phyloP scores from a whole-genome alignment of 2,888 invertebrate species.

The Athalia circularis region DNA sequence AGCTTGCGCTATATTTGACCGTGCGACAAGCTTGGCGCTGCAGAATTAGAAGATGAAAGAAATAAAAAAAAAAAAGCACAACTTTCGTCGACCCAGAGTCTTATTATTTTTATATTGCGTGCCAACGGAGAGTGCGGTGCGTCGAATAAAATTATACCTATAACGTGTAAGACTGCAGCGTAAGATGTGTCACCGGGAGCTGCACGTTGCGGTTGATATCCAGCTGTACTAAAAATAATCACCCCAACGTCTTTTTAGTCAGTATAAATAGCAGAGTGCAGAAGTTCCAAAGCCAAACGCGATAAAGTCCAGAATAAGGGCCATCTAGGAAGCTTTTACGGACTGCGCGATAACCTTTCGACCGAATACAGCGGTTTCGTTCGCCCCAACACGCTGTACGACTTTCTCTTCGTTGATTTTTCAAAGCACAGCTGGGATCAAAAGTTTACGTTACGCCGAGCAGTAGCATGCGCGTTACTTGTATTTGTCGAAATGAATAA shows the following conservation, averaged over 20 bases:
- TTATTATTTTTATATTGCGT: slow-evolving; percentile 15
- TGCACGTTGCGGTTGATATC: not conserved
- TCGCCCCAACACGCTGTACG: too few species aligned
- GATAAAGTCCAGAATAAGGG: slow-evolving; percentile 25
- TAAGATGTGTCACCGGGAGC: slow-evolving; percentile 28
- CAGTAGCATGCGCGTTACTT: too few species aligned
- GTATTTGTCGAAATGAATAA: too few species aligned
- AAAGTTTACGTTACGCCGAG: too few species aligned
- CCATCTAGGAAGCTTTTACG: not conserved
- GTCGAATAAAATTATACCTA: slow-evolving; percentile 3
- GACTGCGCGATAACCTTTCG: not conserved
- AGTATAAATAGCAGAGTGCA: slow-evolving; percentile 33
- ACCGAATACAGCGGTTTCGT: not conserved
- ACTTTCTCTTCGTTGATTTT: too few species aligned
- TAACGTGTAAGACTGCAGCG: slow-evolving; percentile 14
- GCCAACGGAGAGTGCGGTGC: slow-evolving; percentile 1
- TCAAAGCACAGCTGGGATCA: too few species aligned
- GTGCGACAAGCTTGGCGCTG: not conserved
- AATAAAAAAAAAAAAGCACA: not conserved
- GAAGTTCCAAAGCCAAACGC: slow-evolving; percentile 13
- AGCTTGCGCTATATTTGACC: slow-evolving; percentile 5
- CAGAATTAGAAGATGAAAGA: not conserved
- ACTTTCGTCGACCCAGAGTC: not conserved
- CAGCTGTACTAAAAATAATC: slow-evolving; percentile 1
- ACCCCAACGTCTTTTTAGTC: slow-evolving; percentile 8